Base-by-base conservation (phyloP, 2,888 invertebrate genomes). In the Gari tellinella region DNA sequence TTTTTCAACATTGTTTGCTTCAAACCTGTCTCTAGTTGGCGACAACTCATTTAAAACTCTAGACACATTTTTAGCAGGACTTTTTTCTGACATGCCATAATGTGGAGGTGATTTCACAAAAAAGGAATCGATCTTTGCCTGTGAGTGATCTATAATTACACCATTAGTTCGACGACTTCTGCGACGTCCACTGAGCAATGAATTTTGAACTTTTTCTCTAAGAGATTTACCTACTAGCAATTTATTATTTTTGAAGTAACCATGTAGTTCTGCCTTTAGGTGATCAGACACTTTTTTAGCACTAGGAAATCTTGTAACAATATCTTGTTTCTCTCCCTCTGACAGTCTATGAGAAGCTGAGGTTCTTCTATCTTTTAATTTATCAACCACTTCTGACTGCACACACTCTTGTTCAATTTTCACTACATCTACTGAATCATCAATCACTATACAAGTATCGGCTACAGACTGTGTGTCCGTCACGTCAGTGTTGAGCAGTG, bases 31-130 rank as follows among this genome's bases (percentile, higher is more conserved):
- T 46, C 84, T 79, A 3, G 81, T 79, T 2, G 86, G 85, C 10
- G 84, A 84, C 14, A 84, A 79, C 48, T 85, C 82, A 72, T 86
- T 80, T n/a, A 86, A 69, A n/a, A 85, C 83, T 26, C 83, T 52
- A 25, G 78, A 77, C 15, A 74, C 65, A 60, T 66, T 65, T 60
- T 69, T 77, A 45, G 64, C 68, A 17, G 77, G 65, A 56, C 66
- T 66, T 61, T 77, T 77, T 3, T 61, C 52, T 14, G 67, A 67
- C 8, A 77, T 66, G 37, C 77, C 77, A 61, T 72, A 69, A 0
- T 43, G 40, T 12, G 62, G 63, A 56, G 67, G 65, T 15, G 68
- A 78, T 38, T 60, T 70, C 38, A 61, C 68, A 49, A 81, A 79
- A 45, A 72, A 80, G 4, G 62, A 52, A 31, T 82, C 77, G 15